phyloP scores from a whole-genome alignment of 2,888 invertebrate genomes.

The Ophion ellenae region DNA sequence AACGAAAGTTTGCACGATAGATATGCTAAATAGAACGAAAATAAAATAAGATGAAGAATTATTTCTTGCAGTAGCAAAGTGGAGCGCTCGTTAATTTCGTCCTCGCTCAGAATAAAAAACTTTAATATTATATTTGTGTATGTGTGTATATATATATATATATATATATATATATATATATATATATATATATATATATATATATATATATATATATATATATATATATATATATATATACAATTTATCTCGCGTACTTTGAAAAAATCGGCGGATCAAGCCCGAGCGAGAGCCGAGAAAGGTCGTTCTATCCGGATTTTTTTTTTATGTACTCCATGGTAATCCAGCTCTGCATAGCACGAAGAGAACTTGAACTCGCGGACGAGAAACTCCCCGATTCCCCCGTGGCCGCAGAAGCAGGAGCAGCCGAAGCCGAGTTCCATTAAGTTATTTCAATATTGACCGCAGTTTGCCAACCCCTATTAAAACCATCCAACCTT shows the following conservation, averaged over 20 bases:
- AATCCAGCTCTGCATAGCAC: constrained; percentile 38
- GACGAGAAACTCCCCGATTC: constrained; percentile 60
- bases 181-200: neutral
- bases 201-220: neutral
- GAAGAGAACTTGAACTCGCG: constrained; percentile 38
- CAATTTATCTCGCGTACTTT: constrained; percentile 1
- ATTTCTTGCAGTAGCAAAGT: neutral
- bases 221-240: neutral
- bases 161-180: neutral
- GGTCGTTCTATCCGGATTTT: constrained; percentile 37
- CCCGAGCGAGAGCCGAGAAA: constrained; percentile 32
- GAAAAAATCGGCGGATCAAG: constrained; percentile 34
- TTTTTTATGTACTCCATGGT: constrained; percentile 36
- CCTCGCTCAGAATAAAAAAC: constrained; percentile 1
- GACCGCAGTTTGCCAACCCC: constrained; percentile 59
- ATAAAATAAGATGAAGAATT: constrained; percentile 15
- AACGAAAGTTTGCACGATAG: constrained; percentile 23
- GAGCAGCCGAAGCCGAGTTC: constrained; percentile 48
- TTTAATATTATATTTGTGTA: neutral
- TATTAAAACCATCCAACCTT: constrained; percentile 53
- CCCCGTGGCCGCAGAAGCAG: constrained; percentile 34
- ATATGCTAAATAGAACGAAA: constrained; percentile 16
- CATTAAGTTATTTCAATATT: constrained; percentile 67
- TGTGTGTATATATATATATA: neutral
- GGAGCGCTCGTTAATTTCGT: constrained; percentile 52